These are phyloP conservation scores for Esperia sulphurella DNA, from an alignment of 2,888 invertebrate species.

Conservation along the genomic window DNA sequence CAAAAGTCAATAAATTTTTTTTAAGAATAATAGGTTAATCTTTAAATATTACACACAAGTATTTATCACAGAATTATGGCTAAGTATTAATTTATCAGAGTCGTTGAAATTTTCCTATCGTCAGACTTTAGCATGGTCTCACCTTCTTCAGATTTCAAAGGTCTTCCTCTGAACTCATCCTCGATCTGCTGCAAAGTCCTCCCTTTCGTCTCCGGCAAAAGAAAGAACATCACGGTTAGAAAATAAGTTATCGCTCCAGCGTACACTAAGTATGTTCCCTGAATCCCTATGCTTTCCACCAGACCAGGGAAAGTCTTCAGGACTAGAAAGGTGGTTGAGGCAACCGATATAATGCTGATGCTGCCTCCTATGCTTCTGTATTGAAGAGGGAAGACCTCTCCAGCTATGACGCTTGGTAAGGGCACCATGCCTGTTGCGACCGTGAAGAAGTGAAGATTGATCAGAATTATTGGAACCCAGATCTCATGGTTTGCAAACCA, in stretches of 20 bases:
- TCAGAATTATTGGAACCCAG: constrained; percentile 66
- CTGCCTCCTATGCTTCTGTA: constrained; percentile 81
- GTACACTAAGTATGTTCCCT: constrained; percentile 80
- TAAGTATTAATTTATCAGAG: constrained; percentile 17
- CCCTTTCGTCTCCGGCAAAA: constrained; percentile 83
- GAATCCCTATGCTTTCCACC: constrained; percentile 65
- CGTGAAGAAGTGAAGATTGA: constrained; percentile 76
- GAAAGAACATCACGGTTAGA: constrained; percentile 72
- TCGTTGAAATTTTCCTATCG: not conserved
- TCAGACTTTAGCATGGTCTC: constrained; percentile 25
- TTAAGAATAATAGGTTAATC: no score
- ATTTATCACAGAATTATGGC: constrained; percentile 10
- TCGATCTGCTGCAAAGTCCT: constrained; percentile 83
- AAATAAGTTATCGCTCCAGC: constrained; percentile 69
- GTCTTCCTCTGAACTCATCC: constrained; percentile 65
- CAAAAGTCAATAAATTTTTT: no score
- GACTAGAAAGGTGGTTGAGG: constrained; percentile 78
- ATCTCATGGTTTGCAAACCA: constrained; percentile 26
- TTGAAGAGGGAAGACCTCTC: constrained; percentile 82
- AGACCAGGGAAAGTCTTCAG: constrained; percentile 81
- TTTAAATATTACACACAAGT: not conserved
- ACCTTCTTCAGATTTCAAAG: constrained; percentile 31
- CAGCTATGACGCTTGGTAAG: constrained; percentile 84
- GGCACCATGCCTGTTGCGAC: constrained; percentile 80
- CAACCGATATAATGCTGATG: constrained; percentile 77